Conservation (phyloP, 2,113 vertebrate genomes). For the Corythornis vintsioides region DNA sequence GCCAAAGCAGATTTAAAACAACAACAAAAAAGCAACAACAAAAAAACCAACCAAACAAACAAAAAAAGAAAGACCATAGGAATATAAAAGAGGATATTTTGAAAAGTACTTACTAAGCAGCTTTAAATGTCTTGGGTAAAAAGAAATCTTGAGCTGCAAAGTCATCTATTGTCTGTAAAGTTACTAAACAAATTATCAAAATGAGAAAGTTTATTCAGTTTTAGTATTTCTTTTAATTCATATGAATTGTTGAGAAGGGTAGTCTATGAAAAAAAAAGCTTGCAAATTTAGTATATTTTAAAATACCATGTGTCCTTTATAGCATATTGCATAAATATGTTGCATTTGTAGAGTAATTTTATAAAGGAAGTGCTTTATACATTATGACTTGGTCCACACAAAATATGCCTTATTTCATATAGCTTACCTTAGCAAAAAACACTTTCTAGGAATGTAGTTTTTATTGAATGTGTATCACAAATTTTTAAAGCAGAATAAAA, state of each 20-base stretch:
- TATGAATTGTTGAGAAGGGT: neutral
- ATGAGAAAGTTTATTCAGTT: neutral
- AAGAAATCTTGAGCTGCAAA: neutral
- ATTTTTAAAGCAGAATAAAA: neutral
- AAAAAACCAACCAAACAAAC: too few relatives aligned
- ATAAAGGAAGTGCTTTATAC: neutral
- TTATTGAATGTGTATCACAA: rapidly evolving
- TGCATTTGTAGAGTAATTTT: neutral
- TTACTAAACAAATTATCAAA: neutral
- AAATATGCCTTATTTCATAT: neutral
- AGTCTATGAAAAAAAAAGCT: neutral
- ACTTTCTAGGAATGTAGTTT: neutral
- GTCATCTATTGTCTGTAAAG: neutral
- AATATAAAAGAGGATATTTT: neutral
- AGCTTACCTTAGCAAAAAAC: neutral
- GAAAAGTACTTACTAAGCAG: neutral
- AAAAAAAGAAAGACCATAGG: neutral
- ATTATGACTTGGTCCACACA: neutral
- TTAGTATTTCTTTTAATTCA: neutral
- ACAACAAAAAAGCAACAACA: neutral
- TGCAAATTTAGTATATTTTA: neutral
- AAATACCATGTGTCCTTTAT: neutral
- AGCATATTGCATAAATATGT: neutral
- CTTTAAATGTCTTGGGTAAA: neutral
- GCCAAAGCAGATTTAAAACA: neutral